Base-by-base conservation (phyloP, 2,797 vertebrate genomes). In the Hephaestus fuliginosus region DNA sequence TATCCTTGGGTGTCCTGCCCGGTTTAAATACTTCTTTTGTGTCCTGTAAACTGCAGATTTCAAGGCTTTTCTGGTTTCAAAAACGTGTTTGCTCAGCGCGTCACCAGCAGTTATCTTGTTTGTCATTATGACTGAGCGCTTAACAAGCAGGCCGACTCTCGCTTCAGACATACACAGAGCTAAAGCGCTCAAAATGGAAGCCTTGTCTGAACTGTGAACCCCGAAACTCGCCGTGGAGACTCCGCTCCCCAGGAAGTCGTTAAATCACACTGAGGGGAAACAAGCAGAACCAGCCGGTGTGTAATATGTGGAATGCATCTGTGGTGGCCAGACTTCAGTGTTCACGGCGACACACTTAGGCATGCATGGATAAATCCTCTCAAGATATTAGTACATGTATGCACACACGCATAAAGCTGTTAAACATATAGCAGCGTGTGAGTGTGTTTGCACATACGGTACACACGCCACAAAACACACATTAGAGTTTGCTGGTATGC, bases 251-350 rank as follows among this genome's bases (percentile, higher is more conserved):
- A 74, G 84, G 76, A 86, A 91, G 81, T 87, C 8, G 9, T 85
- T 81, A 88, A 91, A 86, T 85, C 52, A 14, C 77, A 82, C 55
- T 57, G 52, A 53, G 53, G 48, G 56, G 75, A 77, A 80, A 74
- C 61, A 17, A 85, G 82, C 71, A 14, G 46, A 46, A 81, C 74
- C 41, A 74, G 70, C 48, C 51, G 7, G 61, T 62, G 70, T 82
- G 80, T 80, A 67, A 74, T 66, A 81, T 70, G 76, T 84, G 82
- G 85, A 92, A 89, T 86, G 86, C 62, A 71, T 78, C 30, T 53
- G 36, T 53, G 68, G 73, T 75, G 79, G 60, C 66, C 76, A 80
- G 78, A 78, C 73, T 70, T 76, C 17, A 53, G 48, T 61, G 3
- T 67, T 74, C 62, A 71, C 68, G 52, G 77, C 62, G 56, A 67